Evolutionary conservation across 2,113 vertebrate species (phyloP), one percentile per base, ranked within the genome.

Genomic region (Chlorodrepanis virens): DNA sequence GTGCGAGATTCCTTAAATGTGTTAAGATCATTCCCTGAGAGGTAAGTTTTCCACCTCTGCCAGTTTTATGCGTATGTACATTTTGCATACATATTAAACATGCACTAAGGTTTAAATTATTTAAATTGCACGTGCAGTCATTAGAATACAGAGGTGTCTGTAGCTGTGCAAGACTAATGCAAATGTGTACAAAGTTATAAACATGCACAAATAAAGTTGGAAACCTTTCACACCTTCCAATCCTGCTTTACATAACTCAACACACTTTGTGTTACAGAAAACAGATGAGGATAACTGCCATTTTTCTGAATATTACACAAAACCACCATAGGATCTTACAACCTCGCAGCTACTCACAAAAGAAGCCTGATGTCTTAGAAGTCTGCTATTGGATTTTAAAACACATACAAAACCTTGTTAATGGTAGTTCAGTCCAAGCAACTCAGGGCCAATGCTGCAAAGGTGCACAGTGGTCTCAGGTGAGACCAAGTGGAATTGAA

Each of bases 11-110:
- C 83, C 90, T 94, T 82, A 83, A 81, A 86, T 63, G 87, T 40
- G 50, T 90, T 94, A 76, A 45, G 64, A 87, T 96, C 90, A 80
- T 92, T 96, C 95, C 90, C 90, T 94, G 81, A 96, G 92, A 96
- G 91, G 96, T 89, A 83, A 87, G 79, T 81, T 81, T 87, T 95
- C 94, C 96, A 96, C 95, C 94, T 96, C 96, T 94, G 95, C 90
- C 95, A 90, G 86, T 92, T 95, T 92, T 93, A 94, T 95, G 93
- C 92, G 61, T 90, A 89, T 93, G 96, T 96, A 95, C 95, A 96
- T 69, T 90, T 94, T 96, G 94, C 93, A 97, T 94, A 94, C 96
- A 56, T 90, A 96, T 57, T 94, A 88, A 95, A 95, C 96, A 97
- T 96, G 96, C 95, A 96, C 83, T 94, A 94, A 74, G 86, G 56